Evolutionary conservation across 53 echinoderm and acorn worm species (phyloP), one percentile per base, ranked within the genome.

Genomic region (Paelopatides confundens): DNA sequence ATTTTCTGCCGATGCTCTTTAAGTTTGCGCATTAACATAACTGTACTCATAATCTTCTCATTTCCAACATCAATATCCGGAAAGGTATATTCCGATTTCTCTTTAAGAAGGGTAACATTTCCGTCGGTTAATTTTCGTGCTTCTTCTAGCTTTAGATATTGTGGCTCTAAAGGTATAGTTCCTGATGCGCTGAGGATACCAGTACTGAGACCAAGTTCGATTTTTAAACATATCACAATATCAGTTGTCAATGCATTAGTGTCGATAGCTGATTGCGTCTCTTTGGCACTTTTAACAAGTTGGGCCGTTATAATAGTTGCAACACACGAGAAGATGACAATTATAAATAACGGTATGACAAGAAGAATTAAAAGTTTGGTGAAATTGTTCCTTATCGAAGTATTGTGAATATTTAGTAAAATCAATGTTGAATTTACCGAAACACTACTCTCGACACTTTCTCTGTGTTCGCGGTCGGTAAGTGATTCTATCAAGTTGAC

Each of bases 151-250:
- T 79, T 12, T 11, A 2, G 5, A 7, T 14, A 3, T 18, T 79
- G 79, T 4, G 3, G 49, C 18, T 28, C 33, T 30, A 79, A 12
- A 12, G 29, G 17, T 17, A 53, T 51, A 18, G 26, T 30, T 1
- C 43, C 9, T 17, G 27, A 3, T 28, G 79, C 51, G 14, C 79
- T 53, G 15, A 79, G 51, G 3, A 79, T 4, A 26, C 32, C 52
- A 15, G 79, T 79, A 47, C 79, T 79, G 21, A 52, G 27, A 28
- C 79, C 79, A 6, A 52, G 49, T 26, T 79, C 79, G n/a, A 79
- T 31, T 27, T 79, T 52, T 53, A 79, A 52, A 4, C 46, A 11
- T 31, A 31, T 33, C 18, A 79, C 79, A 8, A 79, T 31, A 51
- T 3, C 32, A 3, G 79, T 32, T 2, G 43, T 26, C 23, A 39